These are phyloP conservation scores for Loripinus fragilis DNA, from an alignment of 2,888 invertebrate species.

Conservation along the genomic window DNA sequence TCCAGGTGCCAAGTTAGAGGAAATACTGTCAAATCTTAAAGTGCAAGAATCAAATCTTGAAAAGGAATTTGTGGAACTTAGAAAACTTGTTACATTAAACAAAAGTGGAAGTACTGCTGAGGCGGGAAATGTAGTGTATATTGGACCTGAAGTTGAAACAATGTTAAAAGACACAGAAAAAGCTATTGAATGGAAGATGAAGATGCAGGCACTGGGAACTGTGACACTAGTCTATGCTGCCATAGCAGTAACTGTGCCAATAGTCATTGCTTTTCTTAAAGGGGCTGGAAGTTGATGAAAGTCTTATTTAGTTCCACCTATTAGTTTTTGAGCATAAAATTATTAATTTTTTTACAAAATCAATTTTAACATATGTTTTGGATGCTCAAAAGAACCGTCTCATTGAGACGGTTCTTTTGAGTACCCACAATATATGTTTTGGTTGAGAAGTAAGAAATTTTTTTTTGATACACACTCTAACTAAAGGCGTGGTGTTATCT, in stretches of 20 bases:
- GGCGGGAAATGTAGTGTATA: conserved; percentile 74
- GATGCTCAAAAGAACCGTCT: too few species aligned
- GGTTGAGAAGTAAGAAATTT: too few species aligned
- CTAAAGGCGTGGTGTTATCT: too few species aligned
- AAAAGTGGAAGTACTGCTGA: conserved; percentile 35
- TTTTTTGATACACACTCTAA: too few species aligned
- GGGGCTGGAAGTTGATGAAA: conserved; percentile 39
- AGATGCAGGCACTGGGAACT: conserved; percentile 78
- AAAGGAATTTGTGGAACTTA: conserved; percentile 76
- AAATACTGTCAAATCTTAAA: conserved; percentile 59
- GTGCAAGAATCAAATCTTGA: conserved; percentile 71
- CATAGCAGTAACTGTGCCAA: conserved; percentile 76
- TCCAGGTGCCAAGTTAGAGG: conserved; percentile 58
- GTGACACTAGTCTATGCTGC: conserved; percentile 79
- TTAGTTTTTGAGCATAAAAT: too few species aligned
- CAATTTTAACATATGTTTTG: too few species aligned
- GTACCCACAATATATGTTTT: too few species aligned
- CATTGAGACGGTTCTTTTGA: too few species aligned
- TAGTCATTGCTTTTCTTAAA: conserved; percentile 64
- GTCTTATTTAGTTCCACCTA: not conserved
- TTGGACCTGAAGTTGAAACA: conserved; percentile 77
- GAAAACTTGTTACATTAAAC: conserved; percentile 63
- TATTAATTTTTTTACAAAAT: too few species aligned
- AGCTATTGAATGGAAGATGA: conserved; percentile 80
- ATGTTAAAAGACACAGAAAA: conserved; percentile 78